Conservation (phyloP, 2,888 invertebrate species). For the Schizotus pectinicornis region DNA sequence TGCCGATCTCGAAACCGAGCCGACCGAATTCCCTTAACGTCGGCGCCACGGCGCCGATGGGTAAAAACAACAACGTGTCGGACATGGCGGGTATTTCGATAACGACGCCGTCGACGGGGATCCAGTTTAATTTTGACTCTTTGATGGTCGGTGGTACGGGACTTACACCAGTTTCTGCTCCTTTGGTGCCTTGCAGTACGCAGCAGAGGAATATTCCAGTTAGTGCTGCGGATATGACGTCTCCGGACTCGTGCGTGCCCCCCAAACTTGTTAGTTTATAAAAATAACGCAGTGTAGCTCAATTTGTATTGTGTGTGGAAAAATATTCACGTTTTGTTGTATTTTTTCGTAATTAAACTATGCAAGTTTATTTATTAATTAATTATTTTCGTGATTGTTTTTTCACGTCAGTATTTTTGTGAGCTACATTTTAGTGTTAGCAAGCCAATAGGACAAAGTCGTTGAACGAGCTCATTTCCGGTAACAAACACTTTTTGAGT, state of each 20-base stretch:
- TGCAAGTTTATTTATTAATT: conserved; percentile 18
- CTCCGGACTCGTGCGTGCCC: conserved; percentile 76
- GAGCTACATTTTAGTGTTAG: conserved; percentile 15
- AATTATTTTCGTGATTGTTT: conserved; percentile 13
- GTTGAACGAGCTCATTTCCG: background rate
- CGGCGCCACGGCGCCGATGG: conserved; percentile 61
- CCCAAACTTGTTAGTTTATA: conserved; percentile 86
- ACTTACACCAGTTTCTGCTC: conserved; percentile 82
- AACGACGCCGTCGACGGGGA: conserved; percentile 85
- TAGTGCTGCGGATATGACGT: conserved; percentile 62
- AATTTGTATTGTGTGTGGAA: conserved; percentile 13
- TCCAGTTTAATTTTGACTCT: conserved; percentile 89
- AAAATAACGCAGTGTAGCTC: conserved; percentile 44
- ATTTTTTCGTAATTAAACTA: conserved; percentile 22
- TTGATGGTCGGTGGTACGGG: conserved; percentile 94
- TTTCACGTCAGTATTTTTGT: conserved; percentile 16
- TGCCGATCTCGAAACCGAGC: conserved; percentile 62
- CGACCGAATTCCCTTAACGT: conserved; percentile 78
- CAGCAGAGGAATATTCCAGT: conserved; percentile 75
- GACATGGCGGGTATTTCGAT: conserved; percentile 73
- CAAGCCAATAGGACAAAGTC: conserved; percentile 20
- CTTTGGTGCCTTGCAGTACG: conserved; percentile 75
- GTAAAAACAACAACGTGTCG: conserved; percentile 35
- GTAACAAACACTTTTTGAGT: conserved; percentile 3
- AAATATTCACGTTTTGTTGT: conserved; percentile 22